Conservation (phyloP, 2,797 vertebrate genomes). For the Alfaro cultratus region DNA sequence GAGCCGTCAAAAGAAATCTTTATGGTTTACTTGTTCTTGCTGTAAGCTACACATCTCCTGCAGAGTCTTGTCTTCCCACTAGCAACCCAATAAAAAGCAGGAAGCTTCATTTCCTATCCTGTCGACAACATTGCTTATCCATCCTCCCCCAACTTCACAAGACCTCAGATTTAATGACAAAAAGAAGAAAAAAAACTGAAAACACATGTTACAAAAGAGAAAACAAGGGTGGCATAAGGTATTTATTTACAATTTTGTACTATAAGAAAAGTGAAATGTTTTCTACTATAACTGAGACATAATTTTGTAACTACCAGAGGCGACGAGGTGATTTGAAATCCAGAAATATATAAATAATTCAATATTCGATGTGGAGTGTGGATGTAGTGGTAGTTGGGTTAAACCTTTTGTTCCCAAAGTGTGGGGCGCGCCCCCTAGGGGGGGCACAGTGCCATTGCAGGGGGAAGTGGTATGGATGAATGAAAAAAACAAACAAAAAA, state of each 20-base stretch:
- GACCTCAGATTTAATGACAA: conserved; percentile 65
- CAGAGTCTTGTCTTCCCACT: conserved; percentile 63
- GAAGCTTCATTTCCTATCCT: conserved; percentile 78
- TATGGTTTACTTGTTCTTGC: conserved; percentile 42
- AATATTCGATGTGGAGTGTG: not conserved
- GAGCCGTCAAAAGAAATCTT: conserved; percentile 41
- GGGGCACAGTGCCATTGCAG: no score
- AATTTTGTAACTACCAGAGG: conserved; percentile 60
- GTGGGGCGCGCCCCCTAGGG: no score
- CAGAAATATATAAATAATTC: conserved; percentile 45
- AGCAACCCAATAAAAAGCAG: conserved; percentile 71
- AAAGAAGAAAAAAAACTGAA: conserved; percentile 54
- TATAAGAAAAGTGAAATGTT: conserved; percentile 54
- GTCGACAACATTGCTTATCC: conserved; percentile 69
- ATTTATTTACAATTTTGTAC: conserved; percentile 54
- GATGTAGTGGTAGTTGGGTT: not conserved
- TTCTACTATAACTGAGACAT: conserved; percentile 55
- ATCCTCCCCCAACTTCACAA: conserved; percentile 50
- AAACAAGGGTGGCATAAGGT: conserved; percentile 52
- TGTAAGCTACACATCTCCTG: conserved; percentile 42
- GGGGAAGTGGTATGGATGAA: no score
- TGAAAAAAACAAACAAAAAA: no score
- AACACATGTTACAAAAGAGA: conserved; percentile 42
- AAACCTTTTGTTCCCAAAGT: not conserved
- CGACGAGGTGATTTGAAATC: conserved; percentile 55